Conservation (phyloP, 64 coral and sea anemone genomes). For the Trachythela sp. region DNA sequence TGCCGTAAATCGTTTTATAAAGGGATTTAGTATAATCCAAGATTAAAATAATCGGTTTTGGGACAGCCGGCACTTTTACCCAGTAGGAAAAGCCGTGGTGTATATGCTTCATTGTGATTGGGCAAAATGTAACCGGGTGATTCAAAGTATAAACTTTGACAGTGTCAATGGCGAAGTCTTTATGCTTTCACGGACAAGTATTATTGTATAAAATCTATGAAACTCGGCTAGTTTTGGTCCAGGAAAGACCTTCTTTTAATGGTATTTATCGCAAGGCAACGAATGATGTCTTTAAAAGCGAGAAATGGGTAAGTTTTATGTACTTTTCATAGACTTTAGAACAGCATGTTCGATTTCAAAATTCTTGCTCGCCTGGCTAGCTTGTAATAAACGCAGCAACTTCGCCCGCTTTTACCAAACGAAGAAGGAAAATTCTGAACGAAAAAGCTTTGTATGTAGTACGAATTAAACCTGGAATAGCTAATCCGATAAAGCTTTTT, state of each 20-base stretch:
- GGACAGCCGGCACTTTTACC: no score
- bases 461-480: no score
- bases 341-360: not conserved
- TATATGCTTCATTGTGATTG: not conserved
- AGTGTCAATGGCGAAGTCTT: not conserved
- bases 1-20: no score
- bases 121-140: not conserved
- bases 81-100: no score
- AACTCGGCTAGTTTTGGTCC: not conserved
- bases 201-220: not conserved
- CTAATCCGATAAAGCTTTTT: no score
- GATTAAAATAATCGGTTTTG: no score
- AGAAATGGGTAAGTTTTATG: not conserved
- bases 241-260: not conserved
- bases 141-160: not conserved
- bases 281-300: not conserved
- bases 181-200: not conserved
- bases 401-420: no score
- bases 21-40: no score
- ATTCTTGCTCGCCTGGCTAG: not conserved
- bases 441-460: no score
- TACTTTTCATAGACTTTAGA: not conserved
- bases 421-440: no score
- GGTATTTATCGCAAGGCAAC: not conserved
- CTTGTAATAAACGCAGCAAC: not conserved